phyloP scores from a whole-genome alignment of 2,113 vertebrate species.

The Callipepla californica region DNA sequence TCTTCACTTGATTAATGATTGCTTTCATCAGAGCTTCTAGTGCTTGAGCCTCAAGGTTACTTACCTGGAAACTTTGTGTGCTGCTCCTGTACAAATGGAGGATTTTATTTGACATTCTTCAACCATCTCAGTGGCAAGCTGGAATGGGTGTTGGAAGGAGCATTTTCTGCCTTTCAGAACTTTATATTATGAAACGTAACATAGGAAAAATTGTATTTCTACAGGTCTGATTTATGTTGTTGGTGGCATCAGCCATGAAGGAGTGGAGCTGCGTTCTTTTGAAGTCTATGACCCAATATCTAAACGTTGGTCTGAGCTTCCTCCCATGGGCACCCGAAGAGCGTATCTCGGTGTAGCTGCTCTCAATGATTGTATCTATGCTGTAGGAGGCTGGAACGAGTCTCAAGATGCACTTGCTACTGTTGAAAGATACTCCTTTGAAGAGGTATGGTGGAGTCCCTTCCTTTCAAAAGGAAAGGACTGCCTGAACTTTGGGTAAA shows the following conservation, averaged over 20 bases:
- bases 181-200: background rate
- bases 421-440: conserved; percentile 95
- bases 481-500: background rate
- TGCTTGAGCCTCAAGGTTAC: background rate
- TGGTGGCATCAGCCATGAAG: conserved; percentile 93
- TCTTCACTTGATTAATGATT: background rate
- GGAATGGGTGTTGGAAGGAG: background rate
- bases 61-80: background rate
- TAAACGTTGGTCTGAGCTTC: conserved; percentile 90
- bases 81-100: background rate
- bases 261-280: conserved; percentile 90
- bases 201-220: conserved; percentile 18
- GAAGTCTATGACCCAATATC: conserved; percentile 93
- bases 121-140: background rate
- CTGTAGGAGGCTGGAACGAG: conserved; percentile 95
- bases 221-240: conserved; percentile 94
- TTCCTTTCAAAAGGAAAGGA: background rate
- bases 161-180: background rate
- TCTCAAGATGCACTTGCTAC: conserved; percentile 90
- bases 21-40: background rate
- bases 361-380: conserved; percentile 93
- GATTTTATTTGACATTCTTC: background rate
- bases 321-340: conserved; percentile 89
- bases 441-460: conserved; percentile 83
- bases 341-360: conserved; percentile 93